These are phyloP conservation scores for Athalia circularis DNA, from an alignment of 2,888 invertebrate species.

Conservation along the genomic window DNA sequence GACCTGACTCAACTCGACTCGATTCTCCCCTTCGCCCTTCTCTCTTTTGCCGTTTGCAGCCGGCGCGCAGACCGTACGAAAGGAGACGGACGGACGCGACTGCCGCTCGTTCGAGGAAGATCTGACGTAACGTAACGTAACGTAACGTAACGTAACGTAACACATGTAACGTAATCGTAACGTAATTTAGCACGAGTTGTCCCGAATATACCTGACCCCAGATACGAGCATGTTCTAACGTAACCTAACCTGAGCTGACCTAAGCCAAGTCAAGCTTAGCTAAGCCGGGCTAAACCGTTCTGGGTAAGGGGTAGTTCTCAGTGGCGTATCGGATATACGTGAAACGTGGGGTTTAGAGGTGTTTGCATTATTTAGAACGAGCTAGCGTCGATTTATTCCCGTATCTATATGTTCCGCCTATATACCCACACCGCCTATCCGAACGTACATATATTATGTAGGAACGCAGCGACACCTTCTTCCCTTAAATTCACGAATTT, in stretches of 20 bases:
- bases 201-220: not conserved
- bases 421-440: not conserved
- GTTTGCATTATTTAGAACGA: slow-evolving; percentile 63
- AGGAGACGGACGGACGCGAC: too few relatives aligned
- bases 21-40: not conserved
- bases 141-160: too few relatives aligned
- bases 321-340: slow-evolving; percentile 67
- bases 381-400: slow-evolving; percentile 34
- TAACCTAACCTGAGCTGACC: slow-evolving; percentile 34
- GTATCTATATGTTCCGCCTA: not conserved
- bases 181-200: too few relatives aligned
- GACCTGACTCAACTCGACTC: slow-evolving; percentile 14
- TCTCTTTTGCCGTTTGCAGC: too few relatives aligned
- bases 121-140: slow-evolving; percentile 1
- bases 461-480: slow-evolving; percentile 22
- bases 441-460: slow-evolving; percentile 4
- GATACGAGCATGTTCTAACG: not conserved
- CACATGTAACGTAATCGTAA: too few relatives aligned
- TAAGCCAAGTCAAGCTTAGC: slow-evolving; percentile 38
- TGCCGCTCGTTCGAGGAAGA: too few relatives aligned
- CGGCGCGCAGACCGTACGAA: too few relatives aligned
- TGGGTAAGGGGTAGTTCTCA: slow-evolving; percentile 33
- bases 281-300: slow-evolving; percentile 38
- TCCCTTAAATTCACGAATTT: slow-evolving; percentile 28
- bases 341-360: slow-evolving; percentile 63